phyloP scores from a whole-genome alignment of 2,113 vertebrate species.

The Chionomys nivalis region DNA sequence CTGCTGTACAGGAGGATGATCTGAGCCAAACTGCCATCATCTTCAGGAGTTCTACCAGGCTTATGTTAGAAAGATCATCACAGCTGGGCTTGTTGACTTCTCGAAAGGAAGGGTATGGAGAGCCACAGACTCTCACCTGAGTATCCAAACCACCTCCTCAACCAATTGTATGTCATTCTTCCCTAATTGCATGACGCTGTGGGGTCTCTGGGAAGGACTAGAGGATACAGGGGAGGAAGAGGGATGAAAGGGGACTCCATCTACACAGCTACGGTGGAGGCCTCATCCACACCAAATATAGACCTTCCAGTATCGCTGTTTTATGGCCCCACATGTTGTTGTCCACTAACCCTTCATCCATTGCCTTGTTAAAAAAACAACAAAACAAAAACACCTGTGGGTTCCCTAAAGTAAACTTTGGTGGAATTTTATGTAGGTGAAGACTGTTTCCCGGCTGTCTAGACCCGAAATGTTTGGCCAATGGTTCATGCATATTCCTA shows the following conservation, averaged over 20 bases:
- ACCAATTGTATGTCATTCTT: background rate
- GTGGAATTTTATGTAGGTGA: background rate
- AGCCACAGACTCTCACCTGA: background rate
- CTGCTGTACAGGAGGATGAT: background rate
- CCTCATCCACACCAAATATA: background rate
- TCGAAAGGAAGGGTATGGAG: background rate
- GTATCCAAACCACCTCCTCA: background rate
- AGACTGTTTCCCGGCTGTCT: too few relatives aligned
- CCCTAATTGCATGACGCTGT: background rate
- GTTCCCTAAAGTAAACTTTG: background rate
- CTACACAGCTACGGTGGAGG: background rate
- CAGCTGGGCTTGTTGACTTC: background rate
- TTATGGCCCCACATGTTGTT: too few relatives aligned
- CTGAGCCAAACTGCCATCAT: background rate
- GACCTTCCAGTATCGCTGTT: background rate
- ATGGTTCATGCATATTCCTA: too few relatives aligned
- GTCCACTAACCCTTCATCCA: background rate
- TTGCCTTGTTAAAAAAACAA: background rate
- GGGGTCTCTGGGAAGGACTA: background rate
- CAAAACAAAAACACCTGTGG: too few relatives aligned
- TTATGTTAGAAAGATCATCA: background rate
- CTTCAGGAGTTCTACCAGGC: background rate
- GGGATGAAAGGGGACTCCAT: too few relatives aligned
- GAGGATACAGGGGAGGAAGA: background rate
- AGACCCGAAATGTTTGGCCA: too few relatives aligned